Conservation (phyloP, 2,888 invertebrate genomes). For the Apodemia zela region DNA sequence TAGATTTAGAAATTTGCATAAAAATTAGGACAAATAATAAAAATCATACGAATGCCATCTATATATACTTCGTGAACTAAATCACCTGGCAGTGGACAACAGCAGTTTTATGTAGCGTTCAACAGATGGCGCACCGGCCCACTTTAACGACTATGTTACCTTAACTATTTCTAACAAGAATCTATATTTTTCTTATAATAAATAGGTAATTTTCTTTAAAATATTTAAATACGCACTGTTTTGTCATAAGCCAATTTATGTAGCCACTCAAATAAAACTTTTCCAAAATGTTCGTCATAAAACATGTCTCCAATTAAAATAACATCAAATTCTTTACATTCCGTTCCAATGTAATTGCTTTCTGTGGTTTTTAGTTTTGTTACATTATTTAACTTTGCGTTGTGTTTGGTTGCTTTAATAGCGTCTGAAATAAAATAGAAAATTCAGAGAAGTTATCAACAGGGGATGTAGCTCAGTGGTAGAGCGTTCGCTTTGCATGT, state of each 20-base stretch:
- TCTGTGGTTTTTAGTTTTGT: constrained; percentile 48
- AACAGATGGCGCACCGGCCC: background rate
- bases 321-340: constrained; percentile 68
- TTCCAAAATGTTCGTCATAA: constrained; percentile 82
- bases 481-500: constrained; percentile 99
- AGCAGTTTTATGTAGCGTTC: background rate
- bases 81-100: background rate
- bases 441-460: constrained; percentile 27
- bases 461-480: constrained; percentile 98
- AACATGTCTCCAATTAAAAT: constrained; percentile 86
- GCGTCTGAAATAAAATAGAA: constrained; percentile 65
- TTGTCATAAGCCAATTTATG: constrained; percentile 49
- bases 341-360: constrained; percentile 64
- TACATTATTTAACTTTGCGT: constrained; percentile 72
- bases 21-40: no score
- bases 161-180: background rate
- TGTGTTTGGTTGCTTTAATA: constrained; percentile 66
- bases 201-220: background rate
- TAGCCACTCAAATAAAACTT: constrained; percentile 77
- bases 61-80: background rate
- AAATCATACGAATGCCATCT: no score
- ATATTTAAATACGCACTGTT: constrained; percentile 41
- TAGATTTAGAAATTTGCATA: no score
- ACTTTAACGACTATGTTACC: background rate
- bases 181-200: background rate